A percentile compares a stretch with the other conserved stretches of the same genome.
Conservation (phyloP, 2,113 vertebrate species). For the Mungos mungo region DNA sequence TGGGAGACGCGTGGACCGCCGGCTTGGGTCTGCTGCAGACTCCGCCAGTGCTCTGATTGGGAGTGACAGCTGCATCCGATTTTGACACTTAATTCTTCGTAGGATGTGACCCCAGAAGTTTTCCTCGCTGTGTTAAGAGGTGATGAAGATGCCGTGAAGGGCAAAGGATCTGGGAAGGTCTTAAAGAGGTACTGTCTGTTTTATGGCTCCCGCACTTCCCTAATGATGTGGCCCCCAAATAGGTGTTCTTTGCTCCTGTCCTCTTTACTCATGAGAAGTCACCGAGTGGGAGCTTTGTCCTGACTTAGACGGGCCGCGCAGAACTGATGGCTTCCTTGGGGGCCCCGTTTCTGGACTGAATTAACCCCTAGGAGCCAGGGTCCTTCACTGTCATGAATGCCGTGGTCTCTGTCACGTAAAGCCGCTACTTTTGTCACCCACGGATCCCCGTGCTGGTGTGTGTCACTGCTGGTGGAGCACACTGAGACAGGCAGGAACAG, state of each 20-base stretch:
- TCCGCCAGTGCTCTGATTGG: accelerated
- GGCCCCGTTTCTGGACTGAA: background rate
- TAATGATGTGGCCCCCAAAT: background rate
- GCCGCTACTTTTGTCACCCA: background rate
- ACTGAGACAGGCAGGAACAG: background rate
- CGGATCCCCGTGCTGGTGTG: accelerated
- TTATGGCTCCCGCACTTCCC: background rate
- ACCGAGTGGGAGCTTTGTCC: background rate
- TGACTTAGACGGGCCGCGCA: background rate
- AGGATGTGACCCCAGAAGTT: slow-evolving; percentile 95
- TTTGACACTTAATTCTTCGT: slow-evolving; percentile 1
- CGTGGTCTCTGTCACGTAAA: background rate
- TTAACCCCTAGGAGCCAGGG: background rate
- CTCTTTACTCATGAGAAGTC: background rate
- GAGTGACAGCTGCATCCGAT: background rate
- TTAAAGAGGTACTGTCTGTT: slow-evolving; percentile 88
- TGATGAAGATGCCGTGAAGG: slow-evolving; percentile 87
- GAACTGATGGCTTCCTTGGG: background rate
- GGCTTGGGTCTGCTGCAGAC: accelerated
- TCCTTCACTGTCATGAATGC: background rate
- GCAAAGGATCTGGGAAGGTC: slow-evolving; percentile 94
- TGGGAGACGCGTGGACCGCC: background rate
- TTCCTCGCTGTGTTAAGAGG: slow-evolving; percentile 96
- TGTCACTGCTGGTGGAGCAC: accelerated
- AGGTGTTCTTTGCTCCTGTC: background rate